Conservation (phyloP, 2,888 invertebrate genomes). For the Microplitis deprimator region DNA sequence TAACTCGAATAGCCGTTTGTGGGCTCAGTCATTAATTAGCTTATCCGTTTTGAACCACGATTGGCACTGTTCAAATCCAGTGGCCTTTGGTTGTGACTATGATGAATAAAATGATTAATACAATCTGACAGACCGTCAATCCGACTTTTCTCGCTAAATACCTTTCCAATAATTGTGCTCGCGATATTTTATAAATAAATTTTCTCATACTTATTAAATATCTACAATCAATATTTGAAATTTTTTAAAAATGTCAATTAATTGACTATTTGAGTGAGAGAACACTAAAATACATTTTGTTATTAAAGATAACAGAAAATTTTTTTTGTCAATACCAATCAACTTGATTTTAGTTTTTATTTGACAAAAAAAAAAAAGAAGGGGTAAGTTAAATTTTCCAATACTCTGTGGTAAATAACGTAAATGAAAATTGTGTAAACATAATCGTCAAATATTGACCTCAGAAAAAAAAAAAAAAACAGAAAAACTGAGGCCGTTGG, state of each 20-base stretch:
- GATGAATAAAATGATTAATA: slow-evolving; percentile 8
- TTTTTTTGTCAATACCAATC: not conserved
- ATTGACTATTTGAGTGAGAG: too few relatives aligned
- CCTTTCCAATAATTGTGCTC: not conserved
- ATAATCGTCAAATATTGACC: not conserved
- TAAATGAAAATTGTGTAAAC: not conserved
- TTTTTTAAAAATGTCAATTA: too few relatives aligned
- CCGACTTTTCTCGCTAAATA: slow-evolving; percentile 31
- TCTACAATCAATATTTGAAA: too few relatives aligned
- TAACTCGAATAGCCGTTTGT: not conserved
- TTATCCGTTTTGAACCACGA: slow-evolving; percentile 32
- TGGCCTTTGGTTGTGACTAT: slow-evolving; percentile 7
- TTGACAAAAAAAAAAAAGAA: not conserved
- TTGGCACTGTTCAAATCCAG: slow-evolving; percentile 12
- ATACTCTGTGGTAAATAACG: not conserved
- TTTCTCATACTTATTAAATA: not conserved
- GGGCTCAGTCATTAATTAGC: not conserved
- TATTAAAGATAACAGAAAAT: too few relatives aligned
- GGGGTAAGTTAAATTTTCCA: not conserved
- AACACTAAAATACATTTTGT: too few relatives aligned
- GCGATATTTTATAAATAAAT: too few relatives aligned
- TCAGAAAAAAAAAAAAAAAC: not conserved
- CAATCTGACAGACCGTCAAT: slow-evolving; percentile 30
- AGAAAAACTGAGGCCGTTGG: not conserved
- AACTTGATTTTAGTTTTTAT: not conserved